Evolutionary conservation across 1,140 invertebrate genomes (phyloP).

Genomic region (Pemphigus obesinymphae): DNA sequence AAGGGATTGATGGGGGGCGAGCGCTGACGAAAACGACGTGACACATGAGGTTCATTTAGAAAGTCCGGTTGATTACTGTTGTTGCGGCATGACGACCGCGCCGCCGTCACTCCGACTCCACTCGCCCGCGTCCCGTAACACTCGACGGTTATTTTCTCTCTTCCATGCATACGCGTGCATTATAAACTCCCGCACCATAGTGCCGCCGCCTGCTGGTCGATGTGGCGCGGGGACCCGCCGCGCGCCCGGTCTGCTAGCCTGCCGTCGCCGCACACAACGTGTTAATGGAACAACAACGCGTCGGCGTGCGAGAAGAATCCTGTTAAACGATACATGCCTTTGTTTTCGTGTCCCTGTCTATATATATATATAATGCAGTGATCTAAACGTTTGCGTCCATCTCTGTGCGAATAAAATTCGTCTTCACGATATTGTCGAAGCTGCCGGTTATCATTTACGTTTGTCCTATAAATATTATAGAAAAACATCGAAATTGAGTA

Average conservation of each 20-base stretch:
- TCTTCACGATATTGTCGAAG: too few relatives aligned
- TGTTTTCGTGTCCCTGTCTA: neutral
- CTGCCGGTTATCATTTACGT: too few relatives aligned
- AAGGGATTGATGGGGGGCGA: constrained; percentile 33
- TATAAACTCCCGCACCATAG: neutral
- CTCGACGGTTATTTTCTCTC: neutral
- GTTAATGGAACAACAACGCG: neutral
- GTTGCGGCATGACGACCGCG: neutral
- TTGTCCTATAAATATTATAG: too few relatives aligned
- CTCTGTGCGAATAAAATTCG: too few relatives aligned
- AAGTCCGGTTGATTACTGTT: constrained; percentile 34
- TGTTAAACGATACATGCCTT: neutral
- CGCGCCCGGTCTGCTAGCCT: too few relatives aligned
- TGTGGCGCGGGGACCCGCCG: too few relatives aligned
- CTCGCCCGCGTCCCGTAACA: neutral
- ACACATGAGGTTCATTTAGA: constrained; percentile 41
- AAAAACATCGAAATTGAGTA: too few relatives aligned
- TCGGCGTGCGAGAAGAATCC: neutral
- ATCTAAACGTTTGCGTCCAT: too few relatives aligned
- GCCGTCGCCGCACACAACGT: neutral
- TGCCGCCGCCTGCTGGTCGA: too few relatives aligned
- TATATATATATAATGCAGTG: neutral
- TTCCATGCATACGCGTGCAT: neutral
- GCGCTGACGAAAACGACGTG: constrained; percentile 16
- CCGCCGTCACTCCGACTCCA: neutral